Evolutionary conservation across 2,113 vertebrate species (phyloP).

Genomic region (Plestiodon gilberti): DNA sequence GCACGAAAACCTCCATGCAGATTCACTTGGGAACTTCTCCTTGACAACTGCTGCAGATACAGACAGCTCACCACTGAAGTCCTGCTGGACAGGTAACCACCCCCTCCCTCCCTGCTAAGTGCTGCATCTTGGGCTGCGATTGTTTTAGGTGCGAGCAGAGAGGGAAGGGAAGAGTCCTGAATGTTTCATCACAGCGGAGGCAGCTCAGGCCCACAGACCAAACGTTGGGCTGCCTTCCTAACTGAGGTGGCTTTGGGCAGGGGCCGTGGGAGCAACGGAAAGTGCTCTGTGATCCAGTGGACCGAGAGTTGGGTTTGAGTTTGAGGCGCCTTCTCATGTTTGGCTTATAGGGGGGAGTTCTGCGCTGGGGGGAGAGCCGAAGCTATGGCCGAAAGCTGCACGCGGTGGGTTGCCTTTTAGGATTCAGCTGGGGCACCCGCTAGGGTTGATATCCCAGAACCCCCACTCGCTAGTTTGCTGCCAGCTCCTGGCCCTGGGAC

Average conservation of each 20-base stretch:
- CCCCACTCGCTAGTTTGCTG: neutral
- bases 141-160: neutral
- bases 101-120: rapidly evolving
- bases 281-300: too few relatives aligned
- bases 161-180: neutral
- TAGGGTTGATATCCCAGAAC: neutral
- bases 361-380: too few relatives aligned
- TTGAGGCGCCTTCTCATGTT: too few relatives aligned
- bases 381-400: too few relatives aligned
- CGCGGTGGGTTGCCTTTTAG: too few relatives aligned
- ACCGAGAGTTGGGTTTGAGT: too few relatives aligned
- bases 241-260: too few relatives aligned
- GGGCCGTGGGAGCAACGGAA: neutral
- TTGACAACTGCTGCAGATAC: slow-evolving; percentile 80
- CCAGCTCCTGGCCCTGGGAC: neutral
- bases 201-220: neutral
- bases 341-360: too few relatives aligned
- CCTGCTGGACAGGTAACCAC: slow-evolving; percentile 84
- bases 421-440: too few relatives aligned
- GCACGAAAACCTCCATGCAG: too few relatives aligned
- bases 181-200: neutral
- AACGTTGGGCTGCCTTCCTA: too few relatives aligned
- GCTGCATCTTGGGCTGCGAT: neutral
- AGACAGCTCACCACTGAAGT: slow-evolving; percentile 93
- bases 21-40: slow-evolving; percentile 24